A percentile compares a stretch with the other conserved stretches of the same genome.
phyloP scores from a whole-genome alignment of 2,888 invertebrate species.

The Sinopyrophorus schimmeli region DNA sequence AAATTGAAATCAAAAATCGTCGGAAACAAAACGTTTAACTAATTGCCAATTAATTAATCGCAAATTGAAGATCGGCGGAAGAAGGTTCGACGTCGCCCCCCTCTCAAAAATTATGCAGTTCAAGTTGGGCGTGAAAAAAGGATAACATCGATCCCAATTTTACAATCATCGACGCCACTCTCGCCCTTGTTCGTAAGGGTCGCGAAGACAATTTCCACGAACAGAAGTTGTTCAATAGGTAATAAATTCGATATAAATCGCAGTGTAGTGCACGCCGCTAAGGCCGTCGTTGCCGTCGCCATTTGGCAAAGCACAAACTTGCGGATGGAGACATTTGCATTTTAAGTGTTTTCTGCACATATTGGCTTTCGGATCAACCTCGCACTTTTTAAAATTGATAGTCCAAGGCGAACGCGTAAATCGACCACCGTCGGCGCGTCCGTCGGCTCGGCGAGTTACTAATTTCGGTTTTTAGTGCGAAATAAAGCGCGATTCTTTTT shows the following conservation, averaged over 20 bases:
- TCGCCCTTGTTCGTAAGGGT: too few relatives aligned
- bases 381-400: constrained; percentile 34
- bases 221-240: constrained; percentile 33
- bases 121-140: too few relatives aligned
- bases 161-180: too few relatives aligned
- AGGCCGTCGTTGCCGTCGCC: constrained; percentile 35
- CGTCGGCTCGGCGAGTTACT: neutral
- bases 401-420: constrained; percentile 28
- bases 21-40: too few relatives aligned
- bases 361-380: constrained; percentile 44
- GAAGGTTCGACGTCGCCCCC: too few relatives aligned
- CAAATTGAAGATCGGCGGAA: too few relatives aligned
- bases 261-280: constrained; percentile 40
- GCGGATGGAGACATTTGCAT: constrained; percentile 53
- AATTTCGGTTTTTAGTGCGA: neutral
- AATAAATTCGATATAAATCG: constrained; percentile 48
- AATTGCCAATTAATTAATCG: too few relatives aligned
- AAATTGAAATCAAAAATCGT: too few relatives aligned
- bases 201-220: constrained; percentile 24
- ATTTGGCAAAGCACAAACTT: constrained; percentile 38
- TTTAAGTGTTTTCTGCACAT: constrained; percentile 54
- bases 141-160: too few relatives aligned
- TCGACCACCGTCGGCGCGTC: neutral
- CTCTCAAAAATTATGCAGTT: too few relatives aligned
- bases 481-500: too few relatives aligned